phyloP scores from a whole-genome alignment of 2,888 invertebrate species.

The Eurytoma californica region DNA sequence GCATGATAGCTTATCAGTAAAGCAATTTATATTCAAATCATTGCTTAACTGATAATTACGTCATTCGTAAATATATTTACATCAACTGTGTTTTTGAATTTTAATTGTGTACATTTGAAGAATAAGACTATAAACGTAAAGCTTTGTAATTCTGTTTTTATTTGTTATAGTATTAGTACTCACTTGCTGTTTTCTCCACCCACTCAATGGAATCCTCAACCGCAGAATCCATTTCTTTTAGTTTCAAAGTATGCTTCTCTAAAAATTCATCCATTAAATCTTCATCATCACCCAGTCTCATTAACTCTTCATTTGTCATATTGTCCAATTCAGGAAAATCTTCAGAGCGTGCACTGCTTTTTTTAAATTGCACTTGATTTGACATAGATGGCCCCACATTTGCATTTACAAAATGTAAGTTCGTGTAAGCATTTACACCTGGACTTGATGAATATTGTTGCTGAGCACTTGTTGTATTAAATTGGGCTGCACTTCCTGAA shows the following conservation, averaged over 20 bases:
- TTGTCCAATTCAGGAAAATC: constrained; percentile 77
- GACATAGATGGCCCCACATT: constrained; percentile 63
- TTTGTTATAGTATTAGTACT: constrained; percentile 56
- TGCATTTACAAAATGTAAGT: constrained; percentile 67
- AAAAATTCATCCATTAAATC: constrained; percentile 86
- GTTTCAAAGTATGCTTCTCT: constrained; percentile 80
- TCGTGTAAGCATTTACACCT: constrained; percentile 65
- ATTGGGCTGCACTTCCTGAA: constrained; percentile 35
- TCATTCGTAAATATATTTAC: too few relatives aligned
- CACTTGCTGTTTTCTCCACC: constrained; percentile 83
- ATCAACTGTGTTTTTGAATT: too few relatives aligned
- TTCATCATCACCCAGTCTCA: constrained; percentile 82
- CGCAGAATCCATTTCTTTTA: constrained; percentile 82
- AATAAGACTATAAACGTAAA: too few relatives aligned
- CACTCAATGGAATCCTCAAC: constrained; percentile 84
- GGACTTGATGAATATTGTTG: constrained; percentile 67
- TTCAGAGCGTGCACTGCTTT: constrained; percentile 61
- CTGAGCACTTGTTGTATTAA: constrained; percentile 37
- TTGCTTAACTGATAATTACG: too few relatives aligned
- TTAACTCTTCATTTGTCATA: constrained; percentile 81
- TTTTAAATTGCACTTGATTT: constrained; percentile 53
- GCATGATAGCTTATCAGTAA: too few relatives aligned
- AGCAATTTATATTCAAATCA: too few relatives aligned
- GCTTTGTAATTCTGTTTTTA: too few relatives aligned
- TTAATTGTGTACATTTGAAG: too few relatives aligned